Percentiles rank a stretch among this genome's conserved stretches.
Evolutionary conservation across 2,113 vertebrate genomes (phyloP).

Genomic region (Gopherus flavomarginatus): DNA sequence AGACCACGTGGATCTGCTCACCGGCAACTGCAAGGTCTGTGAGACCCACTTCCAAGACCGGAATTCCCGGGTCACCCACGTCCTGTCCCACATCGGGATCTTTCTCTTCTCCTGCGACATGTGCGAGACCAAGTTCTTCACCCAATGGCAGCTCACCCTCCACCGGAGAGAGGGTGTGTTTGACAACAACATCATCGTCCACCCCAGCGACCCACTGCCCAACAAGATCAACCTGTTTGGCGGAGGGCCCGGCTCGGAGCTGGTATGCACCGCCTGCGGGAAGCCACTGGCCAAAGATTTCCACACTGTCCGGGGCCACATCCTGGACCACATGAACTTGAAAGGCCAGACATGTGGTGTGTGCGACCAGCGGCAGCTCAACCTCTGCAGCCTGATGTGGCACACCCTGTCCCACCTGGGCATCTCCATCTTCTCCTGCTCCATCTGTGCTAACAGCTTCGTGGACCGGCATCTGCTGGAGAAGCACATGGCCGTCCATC

Average conservation of each 20-base stretch:
- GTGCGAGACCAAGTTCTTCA: conserved; percentile 93
- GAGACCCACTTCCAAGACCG: conserved; percentile 90
- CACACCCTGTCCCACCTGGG: conserved; percentile 90
- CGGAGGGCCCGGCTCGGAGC: conserved; percentile 71
- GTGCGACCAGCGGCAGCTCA: conserved; percentile 89
- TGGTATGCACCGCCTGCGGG: conserved; percentile 86
- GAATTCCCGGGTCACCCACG: conserved; percentile 83
- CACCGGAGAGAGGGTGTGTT: conserved; percentile 87
- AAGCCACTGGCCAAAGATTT: conserved; percentile 91
- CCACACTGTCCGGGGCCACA: conserved; percentile 87
- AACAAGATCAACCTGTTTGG: conserved; percentile 69
- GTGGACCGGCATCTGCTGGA: conserved; percentile 90
- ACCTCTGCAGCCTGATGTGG: conserved; percentile 93
- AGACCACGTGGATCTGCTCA: conserved; percentile 87
- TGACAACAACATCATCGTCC: conserved; percentile 83
- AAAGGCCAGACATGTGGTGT: conserved; percentile 88
- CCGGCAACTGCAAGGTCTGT: conserved; percentile 87
- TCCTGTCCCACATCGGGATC: conserved; percentile 91
- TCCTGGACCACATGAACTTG: conserved; percentile 88
- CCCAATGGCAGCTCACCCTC: conserved; percentile 89
- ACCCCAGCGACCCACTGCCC: conserved; percentile 75
- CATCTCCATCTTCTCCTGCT: conserved; percentile 91
- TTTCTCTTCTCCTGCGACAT: conserved; percentile 95
- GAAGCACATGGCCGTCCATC: conserved; percentile 88
- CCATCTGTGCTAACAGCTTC: conserved; percentile 90